phyloP scores from a whole-genome alignment of 2,888 invertebrate species.

The Luffia ferchaultella region DNA sequence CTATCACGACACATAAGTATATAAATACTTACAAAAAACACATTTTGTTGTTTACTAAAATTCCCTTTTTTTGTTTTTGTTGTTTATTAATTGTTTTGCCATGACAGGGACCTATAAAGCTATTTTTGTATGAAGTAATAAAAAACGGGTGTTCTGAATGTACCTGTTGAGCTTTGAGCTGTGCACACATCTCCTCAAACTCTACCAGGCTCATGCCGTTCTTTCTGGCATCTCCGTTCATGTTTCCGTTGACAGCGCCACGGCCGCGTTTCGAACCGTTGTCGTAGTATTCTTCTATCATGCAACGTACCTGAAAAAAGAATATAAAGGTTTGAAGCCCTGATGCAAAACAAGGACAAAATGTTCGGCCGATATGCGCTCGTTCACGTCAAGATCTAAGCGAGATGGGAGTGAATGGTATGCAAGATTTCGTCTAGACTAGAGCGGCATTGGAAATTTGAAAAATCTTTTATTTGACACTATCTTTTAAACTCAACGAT shows the following conservation, averaged over 20 bases:
- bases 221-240: constrained; percentile 70
- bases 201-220: constrained; percentile 88
- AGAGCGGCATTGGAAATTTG: not conserved
- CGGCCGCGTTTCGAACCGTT: constrained; percentile 42
- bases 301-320: constrained; percentile 71
- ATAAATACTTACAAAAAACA: no score
- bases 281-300: constrained; percentile 83
- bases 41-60: no score
- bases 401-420: no score
- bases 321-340: not conserved
- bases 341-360: not conserved
- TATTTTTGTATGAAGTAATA: no score
- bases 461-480: no score
- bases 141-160: not conserved
- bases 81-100: no score
- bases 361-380: no score
- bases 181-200: constrained; percentile 89
- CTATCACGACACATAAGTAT: no score
- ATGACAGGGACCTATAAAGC: no score
- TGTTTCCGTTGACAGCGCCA: constrained; percentile 46
- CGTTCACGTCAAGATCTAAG: no score
- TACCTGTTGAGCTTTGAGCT: constrained; percentile 86
- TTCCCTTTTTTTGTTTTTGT: no score
- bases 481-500: no score
- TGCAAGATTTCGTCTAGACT: not conserved